A percentile compares a stretch with the other conserved stretches of the same genome.
Evolutionary conservation across 1,140 invertebrate species (phyloP).

Genomic region (Trichonephila clavata): DNA sequence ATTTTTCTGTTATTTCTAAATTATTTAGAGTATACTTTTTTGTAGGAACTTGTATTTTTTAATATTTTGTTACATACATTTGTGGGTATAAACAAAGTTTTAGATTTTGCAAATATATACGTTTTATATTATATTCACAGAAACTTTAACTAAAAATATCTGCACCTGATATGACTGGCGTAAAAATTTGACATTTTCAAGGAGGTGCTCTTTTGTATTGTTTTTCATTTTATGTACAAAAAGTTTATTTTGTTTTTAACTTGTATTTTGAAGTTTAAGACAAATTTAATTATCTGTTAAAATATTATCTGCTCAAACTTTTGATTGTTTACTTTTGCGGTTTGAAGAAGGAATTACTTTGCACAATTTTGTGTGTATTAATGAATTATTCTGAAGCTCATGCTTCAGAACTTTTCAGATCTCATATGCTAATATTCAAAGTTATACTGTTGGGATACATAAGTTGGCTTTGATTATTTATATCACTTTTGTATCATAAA

Average conservation of each 20-base stretch:
- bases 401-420: too few species aligned
- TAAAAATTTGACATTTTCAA: background rate
- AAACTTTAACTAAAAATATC: background rate
- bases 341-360: background rate
- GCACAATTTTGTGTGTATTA: background rate
- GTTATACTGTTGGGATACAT: too few species aligned
- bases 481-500: too few species aligned
- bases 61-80: background rate
- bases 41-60: background rate
- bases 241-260: background rate
- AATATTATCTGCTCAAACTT: background rate
- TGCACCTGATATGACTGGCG: background rate
- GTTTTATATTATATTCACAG: background rate
- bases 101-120: background rate
- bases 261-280: background rate
- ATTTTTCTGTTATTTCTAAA: background rate
- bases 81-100: background rate
- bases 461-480: too few species aligned
- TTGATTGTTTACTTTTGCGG: background rate
- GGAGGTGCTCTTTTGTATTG: slow-evolving; percentile 20
- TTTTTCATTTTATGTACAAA: background rate
- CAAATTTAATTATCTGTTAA: too few species aligned
- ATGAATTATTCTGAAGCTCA: too few species aligned
- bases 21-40: background rate
- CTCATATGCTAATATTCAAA: too few species aligned